Evolutionary conservation across 2,888 invertebrate species (phyloP), one percentile per base, ranked within the genome.

Genomic region (Tinea trinotella): DNA sequence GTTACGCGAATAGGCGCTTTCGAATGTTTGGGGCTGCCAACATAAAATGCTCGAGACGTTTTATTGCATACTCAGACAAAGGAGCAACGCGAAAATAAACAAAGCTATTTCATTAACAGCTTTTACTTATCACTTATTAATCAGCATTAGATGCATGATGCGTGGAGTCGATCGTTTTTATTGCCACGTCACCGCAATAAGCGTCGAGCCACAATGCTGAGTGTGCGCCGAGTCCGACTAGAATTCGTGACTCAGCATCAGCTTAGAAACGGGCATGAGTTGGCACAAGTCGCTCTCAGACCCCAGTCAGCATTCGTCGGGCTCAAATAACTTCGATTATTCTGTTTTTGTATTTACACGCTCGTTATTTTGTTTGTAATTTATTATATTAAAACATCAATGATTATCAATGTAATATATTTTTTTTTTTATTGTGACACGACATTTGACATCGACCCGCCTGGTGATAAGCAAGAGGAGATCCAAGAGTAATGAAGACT

Each of bases 311-410:
- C 68, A 9, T 22, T 50, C 73, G 71, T 74, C 74, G 74, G 12
- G 73, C 75, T 68, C 71, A 75, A 81, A 82, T 82, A 82, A 82
- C 64, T 64, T 71, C 66, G 76, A 73, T 71, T 73, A 72, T 70
- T 75, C 66, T 67, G 67, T 76, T 76, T 71, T 40, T 3, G 40
- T 5, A 13, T 40, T 13, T 40, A 40, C 13, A 13, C 40, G 15
- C n/a, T n/a, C n/a, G n/a, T 40, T 40, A 30, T 30, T 30, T 10
- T 7, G 7, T 2, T 7, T 30, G 3, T 7, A 30, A 7, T 30
- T n/a, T 4, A 4, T 30, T 30, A 30, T 7, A 7, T 22, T 22
- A 5, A 22, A n/a, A n/a, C n/a, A n/a, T n/a, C n/a, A n/a, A n/a
- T n/a, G n/a, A n/a, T n/a, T n/a, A n/a, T n/a, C n/a, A n/a, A n/a